These are phyloP conservation scores for Drosophila subobscura DNA, from an alignment of 1,140 invertebrate genomes.

Conservation along the genomic window DNA sequence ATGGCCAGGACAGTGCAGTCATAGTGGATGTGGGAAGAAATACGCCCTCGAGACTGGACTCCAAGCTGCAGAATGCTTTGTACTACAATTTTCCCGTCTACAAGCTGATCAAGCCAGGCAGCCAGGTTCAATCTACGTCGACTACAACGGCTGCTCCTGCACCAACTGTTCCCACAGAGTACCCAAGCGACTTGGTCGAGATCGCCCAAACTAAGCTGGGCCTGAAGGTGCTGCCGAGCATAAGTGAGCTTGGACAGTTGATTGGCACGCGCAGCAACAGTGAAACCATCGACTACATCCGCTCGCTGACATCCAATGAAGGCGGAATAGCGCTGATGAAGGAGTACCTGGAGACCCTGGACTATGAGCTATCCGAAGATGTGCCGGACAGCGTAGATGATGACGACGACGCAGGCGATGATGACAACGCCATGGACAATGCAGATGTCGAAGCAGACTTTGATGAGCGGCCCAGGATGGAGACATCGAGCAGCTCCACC, in stretches of 20 bases:
- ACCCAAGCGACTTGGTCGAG: constrained; percentile 68
- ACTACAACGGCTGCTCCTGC: constrained; percentile 22
- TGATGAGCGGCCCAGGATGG: constrained; percentile 18
- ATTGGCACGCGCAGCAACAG: constrained; percentile 62
- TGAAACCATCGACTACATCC: constrained; percentile 73
- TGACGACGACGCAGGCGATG: constrained; percentile 21
- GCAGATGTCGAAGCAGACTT: constrained; percentile 39
- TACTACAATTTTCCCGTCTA: constrained; percentile 71
- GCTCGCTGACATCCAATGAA: constrained; percentile 54
- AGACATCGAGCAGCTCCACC: constrained; percentile 8
- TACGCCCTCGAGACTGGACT: constrained; percentile 27
- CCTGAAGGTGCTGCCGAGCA: constrained; percentile 61
- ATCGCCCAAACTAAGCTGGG: constrained; percentile 69
- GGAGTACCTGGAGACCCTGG: constrained; percentile 62
- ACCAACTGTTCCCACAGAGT: constrained; percentile 28
- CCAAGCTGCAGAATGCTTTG: constrained; percentile 56
- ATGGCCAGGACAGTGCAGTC: constrained; percentile 65
- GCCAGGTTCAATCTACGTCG: background rate
- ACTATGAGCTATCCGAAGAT: constrained; percentile 55
- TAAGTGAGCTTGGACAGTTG: constrained; percentile 63
- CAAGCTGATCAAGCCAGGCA: constrained; percentile 44
- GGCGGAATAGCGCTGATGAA: constrained; percentile 70
- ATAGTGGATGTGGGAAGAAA: constrained; percentile 54
- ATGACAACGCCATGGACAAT: constrained; percentile 52
- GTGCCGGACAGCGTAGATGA: constrained; percentile 1